phyloP scores from a whole-genome alignment of 2,888 invertebrate genomes.

The Antheraea yamamai region DNA sequence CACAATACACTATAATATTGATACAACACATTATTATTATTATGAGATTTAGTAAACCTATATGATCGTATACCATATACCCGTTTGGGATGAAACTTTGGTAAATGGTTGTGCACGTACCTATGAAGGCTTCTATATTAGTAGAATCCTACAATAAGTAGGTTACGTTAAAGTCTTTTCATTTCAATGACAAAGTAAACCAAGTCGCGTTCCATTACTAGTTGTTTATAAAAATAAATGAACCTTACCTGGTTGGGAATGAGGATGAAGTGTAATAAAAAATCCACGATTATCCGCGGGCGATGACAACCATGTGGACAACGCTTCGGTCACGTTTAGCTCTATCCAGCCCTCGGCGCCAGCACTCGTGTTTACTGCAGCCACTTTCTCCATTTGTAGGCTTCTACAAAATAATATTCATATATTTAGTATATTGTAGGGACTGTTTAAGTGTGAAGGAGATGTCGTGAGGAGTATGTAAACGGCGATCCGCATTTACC shows the following conservation, averaged over 20 bases:
- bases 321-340: slow-evolving; percentile 90
- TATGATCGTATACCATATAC: too few species aligned
- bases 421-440: background rate
- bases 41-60: too few species aligned
- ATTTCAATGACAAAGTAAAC: background rate
- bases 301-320: slow-evolving; percentile 90
- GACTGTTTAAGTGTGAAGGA: too few species aligned
- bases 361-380: slow-evolving; percentile 89
- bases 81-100: too few species aligned
- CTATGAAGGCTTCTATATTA: background rate
- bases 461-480: too few species aligned
- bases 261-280: slow-evolving; percentile 89
- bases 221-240: background rate
- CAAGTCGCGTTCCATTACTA: background rate
- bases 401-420: slow-evolving; percentile 70
- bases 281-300: slow-evolving; percentile 92
- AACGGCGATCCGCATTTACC: too few species aligned
- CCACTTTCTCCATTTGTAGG: slow-evolving; percentile 87
- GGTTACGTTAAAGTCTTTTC: background rate
- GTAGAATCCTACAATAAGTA: background rate
- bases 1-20: too few species aligned
- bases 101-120: too few species aligned
- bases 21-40: too few species aligned
- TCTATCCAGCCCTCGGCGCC: slow-evolving; percentile 93
- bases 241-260: slow-evolving; percentile 84